Percentiles rank a stretch among this genome's conserved stretches.
Evolutionary conservation across 1,140 invertebrate genomes (phyloP).

Genomic region (Drosophila carrolli): DNA sequence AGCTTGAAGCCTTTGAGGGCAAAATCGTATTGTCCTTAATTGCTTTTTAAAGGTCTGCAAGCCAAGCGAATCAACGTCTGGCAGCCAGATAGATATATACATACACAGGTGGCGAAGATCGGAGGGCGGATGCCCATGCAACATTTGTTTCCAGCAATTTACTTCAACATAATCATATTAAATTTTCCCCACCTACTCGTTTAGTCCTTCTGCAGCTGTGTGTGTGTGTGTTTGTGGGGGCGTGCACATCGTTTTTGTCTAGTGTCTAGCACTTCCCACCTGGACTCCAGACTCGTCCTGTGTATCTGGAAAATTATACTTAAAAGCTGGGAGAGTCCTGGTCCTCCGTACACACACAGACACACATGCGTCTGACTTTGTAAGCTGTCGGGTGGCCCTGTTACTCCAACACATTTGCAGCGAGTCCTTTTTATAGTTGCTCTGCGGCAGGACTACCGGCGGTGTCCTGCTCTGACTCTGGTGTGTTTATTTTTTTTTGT

Average conservation of each 20-base stretch:
- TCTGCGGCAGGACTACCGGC: slow-evolving; percentile 47
- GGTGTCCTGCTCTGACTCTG: slow-evolving; percentile 33
- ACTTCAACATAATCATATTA: slow-evolving; percentile 82
- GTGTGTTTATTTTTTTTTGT: slow-evolving; percentile 60
- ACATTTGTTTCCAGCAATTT: slow-evolving; percentile 82
- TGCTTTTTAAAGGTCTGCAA: slow-evolving; percentile 65
- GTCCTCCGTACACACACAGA: slow-evolving; percentile 17
- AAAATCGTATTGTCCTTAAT: slow-evolving; percentile 66
- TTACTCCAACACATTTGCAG: slow-evolving; percentile 11
- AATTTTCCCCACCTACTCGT: slow-evolving; percentile 75
- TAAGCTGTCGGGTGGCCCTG: slow-evolving; percentile 54
- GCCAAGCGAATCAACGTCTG: slow-evolving; percentile 44
- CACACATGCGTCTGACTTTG: slow-evolving; percentile 55
- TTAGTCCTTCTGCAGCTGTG: slow-evolving; percentile 44
- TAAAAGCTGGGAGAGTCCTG: slow-evolving; percentile 72
- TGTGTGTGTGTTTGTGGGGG: slow-evolving; percentile 25
- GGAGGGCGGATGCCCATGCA: slow-evolving; percentile 51
- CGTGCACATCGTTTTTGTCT: slow-evolving; percentile 79
- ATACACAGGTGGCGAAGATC: slow-evolving; percentile 13
- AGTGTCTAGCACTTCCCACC: slow-evolving; percentile 73
- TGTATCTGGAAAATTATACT: slow-evolving; percentile 62
- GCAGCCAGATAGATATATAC: slow-evolving; percentile 1
- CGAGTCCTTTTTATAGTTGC: slow-evolving; percentile 52
- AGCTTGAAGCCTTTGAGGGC: slow-evolving; percentile 38
- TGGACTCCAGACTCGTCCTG: slow-evolving; percentile 30